Conservation (phyloP, 1,140 invertebrate species). For the Gryllus bimaculatus region DNA sequence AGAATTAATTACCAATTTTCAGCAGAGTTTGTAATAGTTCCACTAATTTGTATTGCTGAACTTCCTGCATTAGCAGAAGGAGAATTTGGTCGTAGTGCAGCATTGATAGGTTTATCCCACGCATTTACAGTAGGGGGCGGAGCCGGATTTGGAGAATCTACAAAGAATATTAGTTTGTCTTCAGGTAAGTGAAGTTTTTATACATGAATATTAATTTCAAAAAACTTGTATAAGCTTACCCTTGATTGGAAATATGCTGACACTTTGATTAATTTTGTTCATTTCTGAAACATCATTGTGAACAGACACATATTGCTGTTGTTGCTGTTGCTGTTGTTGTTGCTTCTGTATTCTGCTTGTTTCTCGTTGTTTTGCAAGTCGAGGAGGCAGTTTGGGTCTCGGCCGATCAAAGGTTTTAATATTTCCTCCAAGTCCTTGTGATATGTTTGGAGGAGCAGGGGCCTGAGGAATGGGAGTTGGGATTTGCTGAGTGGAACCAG, state of each 20-base stretch:
- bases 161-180: background rate
- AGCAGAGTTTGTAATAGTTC: conserved; percentile 15
- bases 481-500: background rate
- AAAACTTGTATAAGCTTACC: conserved; percentile 29
- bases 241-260: conserved; percentile 34
- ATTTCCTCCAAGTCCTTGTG: conserved; percentile 8
- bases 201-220: background rate
- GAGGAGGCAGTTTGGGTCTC: conserved; percentile 57
- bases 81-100: conserved; percentile 45
- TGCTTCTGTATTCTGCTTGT: conserved; percentile 37
- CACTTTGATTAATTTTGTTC: conserved; percentile 35
- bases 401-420: conserved; percentile 28
- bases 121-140: conserved; percentile 64
- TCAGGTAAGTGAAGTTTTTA: background rate
- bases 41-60: conserved; percentile 31
- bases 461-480: background rate
- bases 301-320: conserved; percentile 29
- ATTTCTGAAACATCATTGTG: conserved; percentile 35
- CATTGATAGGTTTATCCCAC: conserved; percentile 74
- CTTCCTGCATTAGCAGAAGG: conserved; percentile 24
- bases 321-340: background rate
- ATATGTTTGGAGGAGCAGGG: conserved; percentile 5
- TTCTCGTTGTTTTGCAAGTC: conserved; percentile 67
- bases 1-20: conserved; percentile 15
- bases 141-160: conserved; percentile 33